phyloP scores from a whole-genome alignment of 1,140 invertebrate genomes.

The Yoshiicerus persimilis region DNA sequence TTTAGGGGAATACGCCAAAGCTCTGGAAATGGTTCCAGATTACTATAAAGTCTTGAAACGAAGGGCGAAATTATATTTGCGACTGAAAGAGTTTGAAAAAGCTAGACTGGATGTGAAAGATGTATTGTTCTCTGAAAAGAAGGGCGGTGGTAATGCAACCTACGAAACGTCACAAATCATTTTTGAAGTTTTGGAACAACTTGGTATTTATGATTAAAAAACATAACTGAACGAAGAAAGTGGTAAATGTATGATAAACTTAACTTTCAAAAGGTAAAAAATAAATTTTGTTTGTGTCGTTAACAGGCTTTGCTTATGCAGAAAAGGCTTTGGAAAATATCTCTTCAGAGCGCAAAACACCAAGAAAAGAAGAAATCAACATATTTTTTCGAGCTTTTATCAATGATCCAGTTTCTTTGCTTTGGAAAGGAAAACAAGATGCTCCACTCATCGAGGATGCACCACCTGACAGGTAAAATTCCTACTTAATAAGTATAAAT shows the following conservation, averaged over 20 bases:
- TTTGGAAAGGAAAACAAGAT: background rate
- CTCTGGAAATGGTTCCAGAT: background rate
- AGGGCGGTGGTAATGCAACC: background rate
- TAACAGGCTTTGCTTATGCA: background rate
- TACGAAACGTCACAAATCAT: background rate
- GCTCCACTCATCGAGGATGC: background rate
- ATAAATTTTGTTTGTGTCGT: background rate
- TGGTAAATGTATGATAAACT: too few relatives aligned
- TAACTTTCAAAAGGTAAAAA: too few relatives aligned
- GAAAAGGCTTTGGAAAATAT: background rate
- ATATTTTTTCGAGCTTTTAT: background rate
- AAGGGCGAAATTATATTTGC: background rate
- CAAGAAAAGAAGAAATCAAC: background rate
- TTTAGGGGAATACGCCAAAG: background rate
- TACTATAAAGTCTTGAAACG: constrained; percentile 28
- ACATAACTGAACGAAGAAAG: background rate
- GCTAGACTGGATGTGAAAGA: background rate
- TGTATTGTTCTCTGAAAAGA: background rate
- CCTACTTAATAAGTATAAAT: background rate
- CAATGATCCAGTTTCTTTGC: background rate
- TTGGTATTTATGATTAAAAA: background rate
- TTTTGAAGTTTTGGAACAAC: background rate
- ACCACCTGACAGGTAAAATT: too few relatives aligned
- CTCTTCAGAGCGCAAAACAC: background rate
- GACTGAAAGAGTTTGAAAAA: background rate